Base-by-base conservation (phyloP, 2,888 invertebrate genomes). In the Orthosia incerta region DNA sequence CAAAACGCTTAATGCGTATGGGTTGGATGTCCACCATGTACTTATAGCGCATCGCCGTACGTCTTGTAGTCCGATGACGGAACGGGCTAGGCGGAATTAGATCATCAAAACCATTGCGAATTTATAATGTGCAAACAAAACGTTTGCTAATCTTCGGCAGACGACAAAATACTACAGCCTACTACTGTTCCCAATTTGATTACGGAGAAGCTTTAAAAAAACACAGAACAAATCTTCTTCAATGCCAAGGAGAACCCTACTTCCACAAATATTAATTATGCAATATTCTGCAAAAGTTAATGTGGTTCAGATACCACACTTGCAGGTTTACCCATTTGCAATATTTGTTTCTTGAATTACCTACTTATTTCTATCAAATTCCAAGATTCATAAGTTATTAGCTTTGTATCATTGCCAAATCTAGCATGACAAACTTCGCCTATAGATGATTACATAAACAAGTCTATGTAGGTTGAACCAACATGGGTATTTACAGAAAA, bases 401-500 rank as follows among this genome's bases (percentile, higher is more conserved):
- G 3, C 31, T 76, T 46, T 11, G 11, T 3, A n/a, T 13, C 31
- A 76, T 31, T 51, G 50, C 4, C 7, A 31, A 59, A 69, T 51
- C 4, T 65, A 12, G n/a, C n/a, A n/a, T 51, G 26, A 23, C 13
- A 51, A 76, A 76, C 1, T 26, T 45, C n/a, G 57, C 3, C 5
- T 23, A 66, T 46, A 16, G 76, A 57, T 18, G 2, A 16, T 74
- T 51, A 70, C 78, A 18, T 48, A 74, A 73, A 18, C 16, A 31
- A 67, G 48, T 18, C 20, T 26, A 20, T 60, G 48, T 53, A 59
- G 78, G 78, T 71, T 77, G n/a, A 39, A 20, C 39, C 46, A 74
- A 77, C 39, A 60, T 26, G 5, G 9, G 16, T 70, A 18, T 76
- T 46, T 31, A 51, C 50, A 76, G 31, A 76, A 20, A 18, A 20